Conservation (phyloP, 2,888 invertebrate genomes). For the Synanthedon vespiformis region DNA sequence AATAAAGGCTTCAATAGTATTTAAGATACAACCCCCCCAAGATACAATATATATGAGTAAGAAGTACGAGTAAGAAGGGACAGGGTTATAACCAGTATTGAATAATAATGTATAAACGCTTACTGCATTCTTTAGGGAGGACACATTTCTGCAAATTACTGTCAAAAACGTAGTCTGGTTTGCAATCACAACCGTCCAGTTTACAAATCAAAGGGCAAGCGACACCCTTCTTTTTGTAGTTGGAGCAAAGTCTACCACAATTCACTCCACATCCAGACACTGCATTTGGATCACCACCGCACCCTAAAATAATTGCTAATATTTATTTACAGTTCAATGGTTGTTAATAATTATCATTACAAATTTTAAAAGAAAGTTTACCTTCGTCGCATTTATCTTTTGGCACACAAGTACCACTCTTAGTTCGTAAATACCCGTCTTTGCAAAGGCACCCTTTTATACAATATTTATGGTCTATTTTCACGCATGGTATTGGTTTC, state of each 20-base stretch:
- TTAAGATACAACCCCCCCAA: too few species aligned
- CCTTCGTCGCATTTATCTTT: slow-evolving; percentile 13
- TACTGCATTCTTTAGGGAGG: slow-evolving; percentile 15
- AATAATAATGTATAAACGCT: slow-evolving; percentile 5
- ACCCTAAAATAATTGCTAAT: slow-evolving; percentile 1
- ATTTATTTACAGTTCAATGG: too few species aligned
- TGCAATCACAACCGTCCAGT: slow-evolving; percentile 20
- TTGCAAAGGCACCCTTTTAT: slow-evolving; percentile 25
- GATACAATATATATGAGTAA: too few species aligned
- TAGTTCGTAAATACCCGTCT: slow-evolving; percentile 17
- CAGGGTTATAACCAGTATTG: too few species aligned
- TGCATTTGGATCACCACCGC: slow-evolving; percentile 21
- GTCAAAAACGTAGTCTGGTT: slow-evolving; percentile 13
- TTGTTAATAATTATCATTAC: too few species aligned
- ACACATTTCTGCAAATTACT: slow-evolving; percentile 15
- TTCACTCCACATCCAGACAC: slow-evolving; percentile 13
- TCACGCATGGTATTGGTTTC: slow-evolving; percentile 16
- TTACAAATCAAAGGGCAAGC: slow-evolving; percentile 9
- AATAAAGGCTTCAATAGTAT: too few species aligned
- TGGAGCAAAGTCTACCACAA: slow-evolving; percentile 13
- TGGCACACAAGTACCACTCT: slow-evolving; percentile 23
- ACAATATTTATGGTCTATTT: slow-evolving; percentile 14
- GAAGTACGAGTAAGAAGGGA: too few species aligned
- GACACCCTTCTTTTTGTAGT: slow-evolving; percentile 4
- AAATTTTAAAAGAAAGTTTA: not conserved